Conservation (phyloP, 2,113 vertebrate species). For the Platysternon megacephalum region DNA sequence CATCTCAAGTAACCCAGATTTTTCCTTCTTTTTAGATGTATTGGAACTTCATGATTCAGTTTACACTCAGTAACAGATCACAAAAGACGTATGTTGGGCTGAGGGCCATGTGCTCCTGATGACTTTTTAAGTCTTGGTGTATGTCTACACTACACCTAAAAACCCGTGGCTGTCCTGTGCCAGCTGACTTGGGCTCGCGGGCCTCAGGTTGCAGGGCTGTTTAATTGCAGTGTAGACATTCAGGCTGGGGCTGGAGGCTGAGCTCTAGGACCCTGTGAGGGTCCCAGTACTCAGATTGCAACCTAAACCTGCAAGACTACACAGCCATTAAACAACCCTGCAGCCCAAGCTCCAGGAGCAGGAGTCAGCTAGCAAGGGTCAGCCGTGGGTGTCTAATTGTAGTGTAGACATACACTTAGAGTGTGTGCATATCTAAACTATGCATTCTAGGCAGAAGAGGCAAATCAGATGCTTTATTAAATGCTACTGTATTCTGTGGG, state of each 20-base stretch:
- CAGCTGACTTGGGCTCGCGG: background rate
- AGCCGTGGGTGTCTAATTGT: background rate
- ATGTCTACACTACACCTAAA: background rate
- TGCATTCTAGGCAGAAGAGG: background rate
- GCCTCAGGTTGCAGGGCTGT: background rate
- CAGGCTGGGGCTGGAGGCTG: background rate
- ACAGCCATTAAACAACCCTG: background rate
- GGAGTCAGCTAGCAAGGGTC: background rate
- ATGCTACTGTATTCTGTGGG: background rate
- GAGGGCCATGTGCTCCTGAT: background rate
- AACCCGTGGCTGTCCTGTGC: background rate
- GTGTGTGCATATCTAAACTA: background rate
- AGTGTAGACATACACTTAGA: too few species aligned
- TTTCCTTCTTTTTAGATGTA: background rate
- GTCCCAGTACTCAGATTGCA: background rate
- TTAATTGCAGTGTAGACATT: background rate
- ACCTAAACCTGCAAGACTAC: background rate
- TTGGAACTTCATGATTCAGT: background rate
- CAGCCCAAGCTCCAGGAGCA: background rate
- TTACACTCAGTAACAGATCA: fast-evolving
- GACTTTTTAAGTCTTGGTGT: background rate
- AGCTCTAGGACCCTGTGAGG: background rate
- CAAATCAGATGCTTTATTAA: background rate
- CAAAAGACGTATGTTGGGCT: background rate
- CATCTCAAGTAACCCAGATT: background rate